phyloP scores from a whole-genome alignment of 2,113 vertebrate genomes.

The Promerops cafer region DNA sequence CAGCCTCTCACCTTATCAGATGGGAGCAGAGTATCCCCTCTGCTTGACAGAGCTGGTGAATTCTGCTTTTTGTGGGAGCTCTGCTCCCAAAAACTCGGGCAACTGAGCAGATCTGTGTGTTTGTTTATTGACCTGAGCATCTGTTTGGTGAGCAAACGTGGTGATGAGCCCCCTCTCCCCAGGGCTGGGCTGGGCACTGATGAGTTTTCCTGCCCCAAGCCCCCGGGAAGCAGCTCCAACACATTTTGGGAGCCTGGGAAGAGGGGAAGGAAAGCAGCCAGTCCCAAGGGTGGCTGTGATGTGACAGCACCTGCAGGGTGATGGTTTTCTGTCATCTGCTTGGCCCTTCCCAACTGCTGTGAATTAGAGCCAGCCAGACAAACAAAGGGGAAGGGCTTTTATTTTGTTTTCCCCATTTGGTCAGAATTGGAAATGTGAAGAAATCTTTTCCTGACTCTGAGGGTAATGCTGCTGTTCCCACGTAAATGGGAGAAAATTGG shows the following conservation, averaged over 20 bases:
- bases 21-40: not conserved
- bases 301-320: not conserved
- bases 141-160: not conserved
- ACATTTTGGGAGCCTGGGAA: not conserved
- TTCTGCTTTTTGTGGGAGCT: not conserved
- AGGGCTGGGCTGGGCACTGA: too few species aligned
- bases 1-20: conserved; percentile 32
- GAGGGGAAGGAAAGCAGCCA: not conserved
- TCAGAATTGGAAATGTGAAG: not conserved
- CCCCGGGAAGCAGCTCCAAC: not conserved
- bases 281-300: not conserved
- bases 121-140: not conserved
- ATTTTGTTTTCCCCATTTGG: not conserved
- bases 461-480: not conserved
- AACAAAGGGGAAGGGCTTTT: not conserved
- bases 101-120: not conserved
- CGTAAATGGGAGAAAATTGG: not conserved
- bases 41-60: not conserved
- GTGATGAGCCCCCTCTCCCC: not conserved
- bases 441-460: not conserved
- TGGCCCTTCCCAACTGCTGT: not conserved
- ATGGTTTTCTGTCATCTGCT: not conserved
- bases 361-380: not conserved
- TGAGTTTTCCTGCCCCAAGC: not conserved
- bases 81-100: accelerated